These are phyloP conservation scores for Leucophora obtusa DNA, from an alignment of 2,888 invertebrate genomes.

Conservation along the genomic window DNA sequence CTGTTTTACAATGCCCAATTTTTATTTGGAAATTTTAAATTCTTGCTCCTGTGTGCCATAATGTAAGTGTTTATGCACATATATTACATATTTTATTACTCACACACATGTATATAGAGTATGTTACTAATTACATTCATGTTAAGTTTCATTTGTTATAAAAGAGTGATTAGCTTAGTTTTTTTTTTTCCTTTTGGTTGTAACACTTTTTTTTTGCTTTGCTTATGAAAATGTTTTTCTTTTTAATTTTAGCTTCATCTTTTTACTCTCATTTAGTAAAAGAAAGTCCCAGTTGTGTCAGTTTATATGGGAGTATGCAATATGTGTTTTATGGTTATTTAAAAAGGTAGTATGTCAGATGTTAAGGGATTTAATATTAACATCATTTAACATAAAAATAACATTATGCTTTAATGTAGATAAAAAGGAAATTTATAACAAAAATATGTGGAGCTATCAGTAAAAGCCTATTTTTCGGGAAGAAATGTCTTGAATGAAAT, in stretches of 20 bases:
- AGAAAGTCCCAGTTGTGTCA: slow-evolving; percentile 48
- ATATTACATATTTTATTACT: neutral
- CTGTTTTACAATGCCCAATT: no score
- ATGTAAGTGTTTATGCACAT: neutral
- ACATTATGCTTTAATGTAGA: slow-evolving; percentile 44
- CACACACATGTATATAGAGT: slow-evolving; percentile 7
- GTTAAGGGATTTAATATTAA: slow-evolving; percentile 62
- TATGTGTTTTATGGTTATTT: slow-evolving; percentile 49
- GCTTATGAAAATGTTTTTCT: neutral
- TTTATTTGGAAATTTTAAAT: no score
- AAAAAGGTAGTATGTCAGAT: slow-evolving; percentile 59
- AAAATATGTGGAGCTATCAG: no score
- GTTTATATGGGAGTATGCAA: neutral
- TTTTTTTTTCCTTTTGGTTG: slow-evolving; percentile 8
- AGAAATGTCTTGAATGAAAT: no score
- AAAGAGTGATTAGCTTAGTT: slow-evolving; percentile 57
- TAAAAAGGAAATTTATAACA: slow-evolving; percentile 24
- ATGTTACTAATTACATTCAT: slow-evolving; percentile 58
- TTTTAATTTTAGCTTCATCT: neutral
- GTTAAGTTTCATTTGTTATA: slow-evolving; percentile 56
- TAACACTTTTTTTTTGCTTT: neutral
- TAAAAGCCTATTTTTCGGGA: no score
- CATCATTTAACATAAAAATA: slow-evolving; percentile 49
- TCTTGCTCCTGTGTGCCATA: no score
- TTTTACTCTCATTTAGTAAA: slow-evolving; percentile 24